Evolutionary conservation across 2,113 vertebrate species (phyloP).

Genomic region (Scartelaos histophorus): DNA sequence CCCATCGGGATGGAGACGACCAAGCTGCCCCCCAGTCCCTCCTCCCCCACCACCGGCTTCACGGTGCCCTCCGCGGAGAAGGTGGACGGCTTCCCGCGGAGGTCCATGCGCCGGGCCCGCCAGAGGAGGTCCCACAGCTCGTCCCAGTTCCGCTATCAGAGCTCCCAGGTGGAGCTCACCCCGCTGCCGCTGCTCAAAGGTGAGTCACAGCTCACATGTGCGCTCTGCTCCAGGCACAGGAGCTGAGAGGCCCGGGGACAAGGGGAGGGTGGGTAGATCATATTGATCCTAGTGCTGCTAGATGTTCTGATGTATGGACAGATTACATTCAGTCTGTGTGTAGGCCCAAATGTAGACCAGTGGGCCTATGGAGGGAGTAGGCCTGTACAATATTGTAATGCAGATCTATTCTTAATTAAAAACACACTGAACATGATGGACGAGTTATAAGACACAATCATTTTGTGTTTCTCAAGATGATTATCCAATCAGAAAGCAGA

Average conservation of each 20-base stretch:
- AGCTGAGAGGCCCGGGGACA: neutral
- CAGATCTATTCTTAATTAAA: too few species aligned
- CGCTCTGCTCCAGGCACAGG: neutral
- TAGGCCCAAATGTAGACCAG: too few species aligned
- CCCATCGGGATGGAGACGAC: conserved; percentile 75
- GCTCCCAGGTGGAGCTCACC: conserved; percentile 91
- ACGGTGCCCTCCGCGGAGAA: conserved; percentile 91
- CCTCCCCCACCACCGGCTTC: conserved; percentile 88
- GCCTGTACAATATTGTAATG: too few species aligned
- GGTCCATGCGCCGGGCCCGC: conserved; percentile 87
- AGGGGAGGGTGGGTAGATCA: too few species aligned
- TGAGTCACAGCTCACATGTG: conserved; percentile 54
- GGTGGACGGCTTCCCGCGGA: conserved; percentile 89
- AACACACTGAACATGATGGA: too few species aligned
- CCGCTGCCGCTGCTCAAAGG: conserved; percentile 91
- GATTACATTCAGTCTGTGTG: too few species aligned
- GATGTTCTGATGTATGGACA: too few species aligned
- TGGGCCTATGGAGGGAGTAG: too few species aligned
- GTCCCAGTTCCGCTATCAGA: conserved; percentile 94
- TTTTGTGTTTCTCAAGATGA: too few species aligned
- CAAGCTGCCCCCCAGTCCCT: conserved; percentile 89
- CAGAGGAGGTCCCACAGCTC: conserved; percentile 90
- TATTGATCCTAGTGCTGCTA: too few species aligned
- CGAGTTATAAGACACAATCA: too few species aligned
- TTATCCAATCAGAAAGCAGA: too few species aligned